These are phyloP conservation scores for Lordiphosa fenestrarum DNA, from an alignment of 2,888 invertebrate genomes.

Conservation along the genomic window DNA sequence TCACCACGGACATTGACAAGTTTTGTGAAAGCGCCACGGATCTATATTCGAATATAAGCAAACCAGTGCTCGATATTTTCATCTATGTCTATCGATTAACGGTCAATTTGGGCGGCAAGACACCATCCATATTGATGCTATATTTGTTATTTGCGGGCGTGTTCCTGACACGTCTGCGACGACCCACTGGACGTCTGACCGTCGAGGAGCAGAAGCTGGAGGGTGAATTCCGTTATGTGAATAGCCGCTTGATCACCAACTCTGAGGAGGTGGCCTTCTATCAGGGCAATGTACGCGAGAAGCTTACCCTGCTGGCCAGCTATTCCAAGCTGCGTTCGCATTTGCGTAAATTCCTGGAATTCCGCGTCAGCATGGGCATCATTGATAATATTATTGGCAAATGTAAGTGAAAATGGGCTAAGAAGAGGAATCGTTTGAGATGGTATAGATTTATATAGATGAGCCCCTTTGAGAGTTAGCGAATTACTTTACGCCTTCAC, in stretches of 20 bases:
- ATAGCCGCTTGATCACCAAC: slow-evolving; percentile 97
- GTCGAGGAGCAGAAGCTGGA: slow-evolving; percentile 98
- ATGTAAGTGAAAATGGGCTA: slow-evolving; percentile 82
- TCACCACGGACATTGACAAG: slow-evolving; percentile 98
- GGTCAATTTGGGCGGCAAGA: slow-evolving; percentile 91
- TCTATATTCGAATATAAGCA: slow-evolving; percentile 97
- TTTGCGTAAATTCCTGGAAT: slow-evolving; percentile 92
- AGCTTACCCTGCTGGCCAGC: slow-evolving; percentile 91
- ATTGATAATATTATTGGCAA: slow-evolving; percentile 98
- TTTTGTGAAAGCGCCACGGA: slow-evolving; percentile 98
- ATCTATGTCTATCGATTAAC: slow-evolving; percentile 96
- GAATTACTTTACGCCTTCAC: no score
- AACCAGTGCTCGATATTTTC: slow-evolving; percentile 96
- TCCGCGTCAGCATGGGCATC: slow-evolving; percentile 94
- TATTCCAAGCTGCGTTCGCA: slow-evolving; percentile 94
- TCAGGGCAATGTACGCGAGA: slow-evolving; percentile 92
- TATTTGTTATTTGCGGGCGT: slow-evolving; percentile 94
- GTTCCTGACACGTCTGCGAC: slow-evolving; percentile 91
- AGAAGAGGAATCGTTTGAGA: no score
- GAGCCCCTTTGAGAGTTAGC: no score
- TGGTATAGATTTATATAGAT: no score
- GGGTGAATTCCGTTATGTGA: slow-evolving; percentile 98
- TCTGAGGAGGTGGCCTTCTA: slow-evolving; percentile 92
- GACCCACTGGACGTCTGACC: slow-evolving; percentile 93
- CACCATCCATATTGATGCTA: slow-evolving; percentile 92